These are phyloP conservation scores for Eurytoma adleriae DNA, from an alignment of 2,888 invertebrate species.

Conservation along the genomic window DNA sequence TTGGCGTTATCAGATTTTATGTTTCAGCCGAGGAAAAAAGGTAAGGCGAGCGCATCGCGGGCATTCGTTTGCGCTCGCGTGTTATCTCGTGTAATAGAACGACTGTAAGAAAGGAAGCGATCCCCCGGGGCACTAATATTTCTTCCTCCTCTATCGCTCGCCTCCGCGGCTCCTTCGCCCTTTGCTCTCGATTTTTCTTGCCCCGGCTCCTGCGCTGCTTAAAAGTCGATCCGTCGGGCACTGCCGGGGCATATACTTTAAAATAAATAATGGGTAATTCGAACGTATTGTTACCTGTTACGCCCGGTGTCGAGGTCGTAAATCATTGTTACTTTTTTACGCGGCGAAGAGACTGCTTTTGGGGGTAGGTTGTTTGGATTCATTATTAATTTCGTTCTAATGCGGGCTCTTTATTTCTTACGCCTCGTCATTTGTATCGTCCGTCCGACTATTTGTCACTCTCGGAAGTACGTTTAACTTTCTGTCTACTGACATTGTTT, in stretches of 20 bases:
- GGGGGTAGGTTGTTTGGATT: too few species aligned
- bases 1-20: slow-evolving; percentile 35
- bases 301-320: too few species aligned
- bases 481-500: too few species aligned
- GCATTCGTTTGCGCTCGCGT: slow-evolving; percentile 35
- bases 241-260: slow-evolving; percentile 15
- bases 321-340: too few species aligned
- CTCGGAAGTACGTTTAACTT: too few species aligned
- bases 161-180: background rate
- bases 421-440: too few species aligned
- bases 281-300: too few species aligned
- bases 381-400: too few species aligned
- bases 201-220: slow-evolving; percentile 4
- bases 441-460: too few species aligned
- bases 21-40: slow-evolving; percentile 8
- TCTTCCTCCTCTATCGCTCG: slow-evolving; percentile 20
- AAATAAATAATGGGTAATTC: background rate
- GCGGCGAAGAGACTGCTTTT: too few species aligned
- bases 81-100: slow-evolving; percentile 36
- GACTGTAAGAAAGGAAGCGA: slow-evolving; percentile 24
- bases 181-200: slow-evolving; percentile 37
- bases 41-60: slow-evolving; percentile 22
- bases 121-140: slow-evolving; percentile 45
- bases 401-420: too few species aligned
- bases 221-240: slow-evolving; percentile 1